phyloP scores from a whole-genome alignment of 2,888 invertebrate genomes.

The Seira musarum region DNA sequence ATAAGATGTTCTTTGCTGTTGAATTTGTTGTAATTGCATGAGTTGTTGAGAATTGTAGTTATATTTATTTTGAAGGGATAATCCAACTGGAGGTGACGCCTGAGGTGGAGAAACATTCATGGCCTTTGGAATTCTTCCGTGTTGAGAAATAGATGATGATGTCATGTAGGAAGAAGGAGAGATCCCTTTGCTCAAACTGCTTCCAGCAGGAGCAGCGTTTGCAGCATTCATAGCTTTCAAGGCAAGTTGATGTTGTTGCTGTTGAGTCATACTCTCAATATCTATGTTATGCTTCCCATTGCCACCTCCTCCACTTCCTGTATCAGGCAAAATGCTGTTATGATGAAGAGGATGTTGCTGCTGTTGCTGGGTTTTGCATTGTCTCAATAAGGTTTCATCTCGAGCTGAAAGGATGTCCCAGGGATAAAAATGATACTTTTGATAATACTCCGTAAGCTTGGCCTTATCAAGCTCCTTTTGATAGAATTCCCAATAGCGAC shows the following conservation, averaged over 20 bases:
- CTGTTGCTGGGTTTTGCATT: slow-evolving; percentile 32
- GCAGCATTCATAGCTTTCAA: slow-evolving; percentile 25
- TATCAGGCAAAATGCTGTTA: neutral
- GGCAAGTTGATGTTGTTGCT: slow-evolving; percentile 31
- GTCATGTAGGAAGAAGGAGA: neutral
- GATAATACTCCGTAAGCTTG: slow-evolving; percentile 41
- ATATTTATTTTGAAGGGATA: slow-evolving; percentile 29
- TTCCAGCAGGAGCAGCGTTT: neutral
- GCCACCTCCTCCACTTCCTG: neutral
- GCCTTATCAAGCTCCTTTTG: slow-evolving; percentile 32
- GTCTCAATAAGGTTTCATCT: slow-evolving; percentile 37
- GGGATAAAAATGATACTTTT: slow-evolving; percentile 48
- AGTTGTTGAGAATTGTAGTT: slow-evolving; percentile 30
- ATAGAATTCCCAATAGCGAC: slow-evolving; percentile 43
- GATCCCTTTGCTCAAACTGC: neutral
- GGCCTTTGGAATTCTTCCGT: neutral
- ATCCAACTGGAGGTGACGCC: neutral
- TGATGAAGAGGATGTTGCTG: slow-evolving; percentile 23
- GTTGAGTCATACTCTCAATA: neutral
- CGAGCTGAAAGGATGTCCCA: slow-evolving; percentile 42
- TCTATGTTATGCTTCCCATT: too few species aligned
- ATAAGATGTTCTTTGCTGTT: slow-evolving; percentile 20
- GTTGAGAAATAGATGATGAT: neutral
- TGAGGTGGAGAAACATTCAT: neutral
- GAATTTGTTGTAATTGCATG: slow-evolving; percentile 28